Percentiles rank a stretch among this genome's conserved stretches.
Conservation (phyloP, 2,888 invertebrate genomes). For the Acronicta psi region DNA sequence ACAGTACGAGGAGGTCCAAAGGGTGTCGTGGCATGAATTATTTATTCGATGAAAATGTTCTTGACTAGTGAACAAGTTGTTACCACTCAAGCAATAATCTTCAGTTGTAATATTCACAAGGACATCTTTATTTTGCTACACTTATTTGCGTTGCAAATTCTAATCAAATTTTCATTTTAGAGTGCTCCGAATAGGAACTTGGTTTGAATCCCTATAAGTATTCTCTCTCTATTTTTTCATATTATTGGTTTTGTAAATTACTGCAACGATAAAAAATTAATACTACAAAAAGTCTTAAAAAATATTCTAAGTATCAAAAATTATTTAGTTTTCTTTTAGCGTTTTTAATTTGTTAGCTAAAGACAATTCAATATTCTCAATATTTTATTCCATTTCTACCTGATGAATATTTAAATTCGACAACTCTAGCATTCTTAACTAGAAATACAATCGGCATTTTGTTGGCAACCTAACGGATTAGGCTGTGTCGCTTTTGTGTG, state of each 20-base stretch:
- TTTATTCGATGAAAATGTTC: conserved; percentile 39
- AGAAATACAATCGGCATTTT: conserved; percentile 1
- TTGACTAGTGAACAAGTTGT: conserved; percentile 27
- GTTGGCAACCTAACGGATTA: background rate
- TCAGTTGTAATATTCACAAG: conserved; percentile 15
- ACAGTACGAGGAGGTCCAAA: conserved; percentile 41
- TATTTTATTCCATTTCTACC: too few species aligned
- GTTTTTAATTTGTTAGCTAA: background rate
- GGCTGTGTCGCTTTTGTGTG: background rate
- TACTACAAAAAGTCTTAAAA: too few species aligned
- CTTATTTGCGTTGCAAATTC: background rate
- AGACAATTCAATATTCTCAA: background rate
- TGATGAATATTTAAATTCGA: background rate
- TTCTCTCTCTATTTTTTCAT: too few species aligned
- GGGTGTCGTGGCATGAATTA: conserved; percentile 44
- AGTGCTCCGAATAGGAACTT: background rate
- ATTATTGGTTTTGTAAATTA: too few species aligned
- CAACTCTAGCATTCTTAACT: background rate
- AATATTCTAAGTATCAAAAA: too few species aligned
- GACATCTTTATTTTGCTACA: conserved; percentile 13
- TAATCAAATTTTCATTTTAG: background rate
- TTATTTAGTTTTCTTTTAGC: too few species aligned
- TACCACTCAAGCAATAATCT: conserved; percentile 25
- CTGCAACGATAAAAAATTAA: too few species aligned
- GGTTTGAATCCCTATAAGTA: background rate